A percentile compares a stretch with the other conserved stretches of the same genome.
phyloP scores from a whole-genome alignment of 2,888 invertebrate genomes.

The Machimus rusticus region DNA sequence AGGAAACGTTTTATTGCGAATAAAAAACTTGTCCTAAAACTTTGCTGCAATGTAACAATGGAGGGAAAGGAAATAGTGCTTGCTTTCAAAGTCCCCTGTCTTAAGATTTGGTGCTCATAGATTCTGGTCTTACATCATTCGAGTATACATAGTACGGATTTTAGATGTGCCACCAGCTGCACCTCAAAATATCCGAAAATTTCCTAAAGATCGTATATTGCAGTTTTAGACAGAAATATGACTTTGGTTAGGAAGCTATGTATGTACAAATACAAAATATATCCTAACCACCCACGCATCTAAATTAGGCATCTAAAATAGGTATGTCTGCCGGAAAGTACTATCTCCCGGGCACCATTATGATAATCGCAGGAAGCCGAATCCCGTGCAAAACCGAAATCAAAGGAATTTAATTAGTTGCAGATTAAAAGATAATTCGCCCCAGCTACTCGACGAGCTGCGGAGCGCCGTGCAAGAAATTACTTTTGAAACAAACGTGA shows the following conservation, averaged over 20 bases:
- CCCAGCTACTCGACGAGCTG: not conserved
- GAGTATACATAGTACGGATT: not conserved
- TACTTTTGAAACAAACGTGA: not conserved
- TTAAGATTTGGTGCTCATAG: not conserved
- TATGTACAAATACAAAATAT: no score
- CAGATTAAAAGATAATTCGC: not conserved
- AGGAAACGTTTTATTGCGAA: not conserved
- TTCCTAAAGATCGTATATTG: not conserved
- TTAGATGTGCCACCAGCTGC: not conserved
- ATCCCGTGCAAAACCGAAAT: not conserved
- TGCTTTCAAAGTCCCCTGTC: not conserved
- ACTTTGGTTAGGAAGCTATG: not conserved
- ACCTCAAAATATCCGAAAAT: not conserved
- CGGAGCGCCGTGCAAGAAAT: not conserved
- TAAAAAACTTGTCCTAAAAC: not conserved
- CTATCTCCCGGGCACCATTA: not conserved
- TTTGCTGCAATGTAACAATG: not conserved
- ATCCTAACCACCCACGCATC: not conserved
- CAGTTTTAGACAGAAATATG: not conserved
- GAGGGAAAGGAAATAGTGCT: not conserved
- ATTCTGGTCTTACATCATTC: not conserved
- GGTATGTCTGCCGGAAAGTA: not conserved
- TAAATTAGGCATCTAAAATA: not conserved
- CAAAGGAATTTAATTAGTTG: not conserved
- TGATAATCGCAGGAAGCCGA: not conserved